Conservation (phyloP, 2,797 vertebrate genomes). For the Caiman crocodilus region DNA sequence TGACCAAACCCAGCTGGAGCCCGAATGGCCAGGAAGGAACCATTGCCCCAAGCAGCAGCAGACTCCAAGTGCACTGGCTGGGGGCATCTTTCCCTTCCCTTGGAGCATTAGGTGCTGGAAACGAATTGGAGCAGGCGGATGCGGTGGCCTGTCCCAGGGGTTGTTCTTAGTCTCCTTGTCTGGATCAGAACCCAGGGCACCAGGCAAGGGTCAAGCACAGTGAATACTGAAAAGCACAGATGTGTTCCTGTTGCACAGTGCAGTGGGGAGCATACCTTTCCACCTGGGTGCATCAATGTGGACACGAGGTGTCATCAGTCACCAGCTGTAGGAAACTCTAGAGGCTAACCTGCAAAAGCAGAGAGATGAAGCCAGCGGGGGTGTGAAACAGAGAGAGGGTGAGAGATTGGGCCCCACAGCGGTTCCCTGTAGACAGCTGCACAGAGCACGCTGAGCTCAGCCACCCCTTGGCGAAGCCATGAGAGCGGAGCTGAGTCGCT, state of each 20-base stretch:
- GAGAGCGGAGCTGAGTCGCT: not conserved
- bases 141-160: not conserved
- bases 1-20: not conserved
- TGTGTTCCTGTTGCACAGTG: accelerated
- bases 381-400: not conserved
- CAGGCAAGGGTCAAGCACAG: not conserved
- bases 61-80: not conserved
- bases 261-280: accelerated
- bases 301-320: not conserved
- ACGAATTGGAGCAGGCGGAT: not conserved
- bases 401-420: not conserved
- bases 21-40: not conserved
- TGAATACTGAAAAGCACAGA: not conserved
- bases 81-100: not conserved
- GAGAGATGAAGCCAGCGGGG: accelerated
- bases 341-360: not conserved
- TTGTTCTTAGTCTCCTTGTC: not conserved
- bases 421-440: not conserved
- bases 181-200: accelerated
- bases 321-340: not conserved
- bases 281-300: accelerated
- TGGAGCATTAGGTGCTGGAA: accelerated
- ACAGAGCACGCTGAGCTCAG: too few species aligned
- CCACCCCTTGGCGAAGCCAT: not conserved
- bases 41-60: not conserved